A percentile compares a stretch with the other conserved stretches of the same genome.
Conservation (phyloP, 2,797 vertebrate species). For the Enteromius anoplus region DNA sequence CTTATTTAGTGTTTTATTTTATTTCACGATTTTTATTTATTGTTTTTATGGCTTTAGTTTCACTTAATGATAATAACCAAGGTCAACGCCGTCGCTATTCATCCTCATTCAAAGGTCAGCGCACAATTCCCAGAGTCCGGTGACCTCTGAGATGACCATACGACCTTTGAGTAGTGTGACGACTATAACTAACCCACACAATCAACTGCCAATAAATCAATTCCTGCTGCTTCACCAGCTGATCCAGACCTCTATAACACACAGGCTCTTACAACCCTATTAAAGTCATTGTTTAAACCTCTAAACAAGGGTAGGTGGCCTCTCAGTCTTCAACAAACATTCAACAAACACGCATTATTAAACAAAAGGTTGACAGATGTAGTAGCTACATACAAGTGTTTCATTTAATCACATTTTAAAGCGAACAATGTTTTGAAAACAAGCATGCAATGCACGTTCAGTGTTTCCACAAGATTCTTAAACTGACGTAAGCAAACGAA, state of each 20-base stretch:
- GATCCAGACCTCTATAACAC: neutral
- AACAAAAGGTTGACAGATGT: neutral
- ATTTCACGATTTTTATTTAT: neutral
- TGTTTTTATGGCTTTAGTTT: neutral
- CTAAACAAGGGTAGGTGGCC: neutral
- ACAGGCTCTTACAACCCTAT: neutral
- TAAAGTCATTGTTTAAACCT: neutral
- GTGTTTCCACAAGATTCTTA: neutral
- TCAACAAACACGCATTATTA: too few relatives aligned
- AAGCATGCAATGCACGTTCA: neutral
- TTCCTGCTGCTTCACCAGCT: neutral
- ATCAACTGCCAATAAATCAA: neutral
- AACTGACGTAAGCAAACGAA: neutral
- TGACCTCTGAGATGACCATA: slow-evolving; percentile 1
- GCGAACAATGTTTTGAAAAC: neutral
- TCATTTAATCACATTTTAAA: neutral
- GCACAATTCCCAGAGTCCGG: neutral
- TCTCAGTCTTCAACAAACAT: neutral
- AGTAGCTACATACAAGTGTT: neutral
- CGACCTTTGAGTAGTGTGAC: neutral
- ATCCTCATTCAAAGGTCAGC: neutral
- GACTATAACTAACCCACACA: neutral
- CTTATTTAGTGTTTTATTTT: neutral
- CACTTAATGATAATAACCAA: neutral
- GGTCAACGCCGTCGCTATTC: neutral